A percentile compares a stretch with the other conserved stretches of the same genome.
phyloP scores from a whole-genome alignment of 2,797 vertebrate species.

The Amniataba percoides region DNA sequence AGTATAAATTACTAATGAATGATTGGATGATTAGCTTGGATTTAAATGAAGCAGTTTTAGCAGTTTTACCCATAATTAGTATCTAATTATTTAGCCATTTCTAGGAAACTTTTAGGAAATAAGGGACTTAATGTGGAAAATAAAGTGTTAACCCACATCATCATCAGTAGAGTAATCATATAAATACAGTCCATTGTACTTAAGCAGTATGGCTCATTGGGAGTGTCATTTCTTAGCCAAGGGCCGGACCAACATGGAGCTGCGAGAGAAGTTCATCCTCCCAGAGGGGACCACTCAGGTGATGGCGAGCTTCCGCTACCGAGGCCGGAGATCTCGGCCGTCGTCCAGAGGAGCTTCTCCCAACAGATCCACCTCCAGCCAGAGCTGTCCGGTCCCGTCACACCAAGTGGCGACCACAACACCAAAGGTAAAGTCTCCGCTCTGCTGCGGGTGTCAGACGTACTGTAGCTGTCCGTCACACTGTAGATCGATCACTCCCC shows the following conservation, averaged over 20 bases:
- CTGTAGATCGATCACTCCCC: constrained; percentile 25
- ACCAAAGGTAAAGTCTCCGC: constrained; percentile 88
- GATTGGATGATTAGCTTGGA: accelerated
- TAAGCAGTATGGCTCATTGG: constrained; percentile 30
- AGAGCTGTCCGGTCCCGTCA: constrained; percentile 87
- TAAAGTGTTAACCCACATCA: constrained; percentile 51
- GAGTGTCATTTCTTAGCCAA: constrained; percentile 86
- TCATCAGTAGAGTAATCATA: constrained; percentile 7
- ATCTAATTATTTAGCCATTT: neutral
- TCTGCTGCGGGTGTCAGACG: neutral
- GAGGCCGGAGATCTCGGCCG: constrained; percentile 94
- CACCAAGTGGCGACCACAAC: constrained; percentile 78
- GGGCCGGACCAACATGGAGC: constrained; percentile 96
- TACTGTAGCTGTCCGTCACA: neutral
- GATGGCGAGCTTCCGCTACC: constrained; percentile 96
- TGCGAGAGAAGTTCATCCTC: constrained; percentile 98
- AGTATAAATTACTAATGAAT: neutral
- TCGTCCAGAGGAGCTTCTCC: constrained; percentile 95
- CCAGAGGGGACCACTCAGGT: constrained; percentile 95
- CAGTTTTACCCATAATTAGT: neutral
- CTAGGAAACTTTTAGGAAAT: constrained; percentile 22
- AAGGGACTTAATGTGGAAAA: constrained; percentile 27
- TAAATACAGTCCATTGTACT: neutral
- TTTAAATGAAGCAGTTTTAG: neutral
- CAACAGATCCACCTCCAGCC: constrained; percentile 95